These are phyloP conservation scores for Ophion ellenae DNA, from an alignment of 2,888 invertebrate species.

Conservation along the genomic window DNA sequence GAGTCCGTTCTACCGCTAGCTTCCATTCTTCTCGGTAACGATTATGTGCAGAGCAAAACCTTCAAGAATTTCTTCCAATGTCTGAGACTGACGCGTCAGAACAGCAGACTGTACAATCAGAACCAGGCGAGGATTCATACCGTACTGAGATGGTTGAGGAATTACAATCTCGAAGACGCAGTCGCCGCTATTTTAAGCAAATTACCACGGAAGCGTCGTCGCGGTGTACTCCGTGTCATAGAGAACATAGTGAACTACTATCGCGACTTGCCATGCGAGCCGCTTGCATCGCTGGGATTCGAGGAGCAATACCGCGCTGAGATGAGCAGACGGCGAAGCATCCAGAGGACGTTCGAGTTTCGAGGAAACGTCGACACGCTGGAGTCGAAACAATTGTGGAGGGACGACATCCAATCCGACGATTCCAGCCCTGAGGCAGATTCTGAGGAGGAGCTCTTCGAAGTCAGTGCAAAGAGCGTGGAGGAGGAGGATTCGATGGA, in stretches of 20 bases:
- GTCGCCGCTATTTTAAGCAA: slow-evolving; percentile 88
- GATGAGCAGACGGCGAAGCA: slow-evolving; percentile 13
- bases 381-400: slow-evolving; percentile 54
- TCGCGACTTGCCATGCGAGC: slow-evolving; percentile 85
- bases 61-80: slow-evolving; percentile 90
- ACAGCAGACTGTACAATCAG: slow-evolving; percentile 83
- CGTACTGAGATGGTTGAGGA: slow-evolving; percentile 90
- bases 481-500: slow-evolving; percentile 36
- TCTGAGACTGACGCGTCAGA: slow-evolving; percentile 85
- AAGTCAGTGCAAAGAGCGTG: slow-evolving; percentile 53
- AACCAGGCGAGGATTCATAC: slow-evolving; percentile 89
- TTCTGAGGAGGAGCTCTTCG: slow-evolving; percentile 60
- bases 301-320: slow-evolving; percentile 62
- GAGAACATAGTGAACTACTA: slow-evolving; percentile 88
- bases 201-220: slow-evolving; percentile 86
- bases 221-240: slow-evolving; percentile 86
- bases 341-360: slow-evolving; percentile 71
- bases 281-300: slow-evolving; percentile 86
- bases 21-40: slow-evolving; percentile 94
- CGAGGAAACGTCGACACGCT: slow-evolving; percentile 70
- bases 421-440: slow-evolving; percentile 66
- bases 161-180: slow-evolving; percentile 89
- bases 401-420: slow-evolving; percentile 37
- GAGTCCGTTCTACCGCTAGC: slow-evolving; percentile 90
- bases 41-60: slow-evolving; percentile 89